A percentile compares a stretch with the other conserved stretches of the same genome.
phyloP scores from a whole-genome alignment of 2,113 vertebrate species.

The Macaca nemestrina region DNA sequence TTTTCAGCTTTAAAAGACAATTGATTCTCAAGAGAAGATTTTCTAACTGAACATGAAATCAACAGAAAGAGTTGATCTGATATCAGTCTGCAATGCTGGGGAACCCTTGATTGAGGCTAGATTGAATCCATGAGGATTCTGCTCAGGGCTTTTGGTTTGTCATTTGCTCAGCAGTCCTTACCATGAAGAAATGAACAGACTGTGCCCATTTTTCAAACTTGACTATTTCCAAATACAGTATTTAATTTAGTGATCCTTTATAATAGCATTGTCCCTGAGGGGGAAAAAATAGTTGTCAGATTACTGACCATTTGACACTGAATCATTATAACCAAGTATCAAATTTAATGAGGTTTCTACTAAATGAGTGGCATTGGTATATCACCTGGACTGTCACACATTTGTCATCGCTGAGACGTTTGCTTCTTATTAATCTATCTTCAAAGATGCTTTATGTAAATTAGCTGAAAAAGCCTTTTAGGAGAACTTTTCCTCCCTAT shows the following conservation, averaged over 20 bases:
- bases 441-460: conserved; percentile 64
- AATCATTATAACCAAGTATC: conserved; percentile 73
- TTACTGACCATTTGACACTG: conserved; percentile 71
- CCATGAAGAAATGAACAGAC: conserved; percentile 52
- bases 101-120: neutral
- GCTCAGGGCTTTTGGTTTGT: conserved; percentile 35
- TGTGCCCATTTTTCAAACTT: conserved; percentile 54
- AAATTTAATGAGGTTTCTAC: conserved; percentile 78
- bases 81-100: neutral
- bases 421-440: conserved; percentile 75
- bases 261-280: conserved; percentile 61
- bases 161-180: conserved; percentile 63
- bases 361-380: conserved; percentile 78
- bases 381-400: conserved; percentile 69
- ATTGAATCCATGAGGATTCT: neutral
- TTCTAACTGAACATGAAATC: conserved; percentile 14
- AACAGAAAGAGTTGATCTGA: neutral
- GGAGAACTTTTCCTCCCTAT: conserved; percentile 31
- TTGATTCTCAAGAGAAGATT: neutral
- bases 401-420: conserved; percentile 70
- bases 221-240: conserved; percentile 67
- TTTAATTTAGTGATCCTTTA: conserved; percentile 69
- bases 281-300: conserved; percentile 41
- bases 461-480: conserved; percentile 72
- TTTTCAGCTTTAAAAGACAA: conserved; percentile 12